Percentiles rank a stretch among this genome's conserved stretches.
Evolutionary conservation across 2,888 invertebrate species (phyloP).

Genomic region (Idaea aversata): DNA sequence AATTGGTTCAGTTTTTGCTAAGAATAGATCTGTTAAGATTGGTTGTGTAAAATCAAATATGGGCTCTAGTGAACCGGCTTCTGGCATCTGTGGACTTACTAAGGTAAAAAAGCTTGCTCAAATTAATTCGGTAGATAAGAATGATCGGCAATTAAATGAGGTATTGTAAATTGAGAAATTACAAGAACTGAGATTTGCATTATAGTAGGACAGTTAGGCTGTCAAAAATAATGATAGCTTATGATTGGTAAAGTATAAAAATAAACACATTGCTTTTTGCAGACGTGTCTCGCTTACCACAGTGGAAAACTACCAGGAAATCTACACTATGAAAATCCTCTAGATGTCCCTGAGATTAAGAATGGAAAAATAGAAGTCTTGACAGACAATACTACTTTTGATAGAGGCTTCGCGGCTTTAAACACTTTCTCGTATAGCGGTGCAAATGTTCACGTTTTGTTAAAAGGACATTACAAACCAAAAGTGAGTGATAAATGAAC

Average conservation of each 20-base stretch:
- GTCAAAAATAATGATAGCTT: background rate
- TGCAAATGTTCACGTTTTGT: conserved; percentile 39
- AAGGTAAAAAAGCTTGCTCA: conserved; percentile 51
- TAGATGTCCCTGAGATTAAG: conserved; percentile 33
- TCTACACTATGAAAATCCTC: conserved; percentile 41
- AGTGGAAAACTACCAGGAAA: conserved; percentile 45
- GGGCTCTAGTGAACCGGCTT: conserved; percentile 49
- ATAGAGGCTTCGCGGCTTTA: conserved; percentile 39
- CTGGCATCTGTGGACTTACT: conserved; percentile 67
- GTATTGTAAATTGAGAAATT: too few relatives aligned
- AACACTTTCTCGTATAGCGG: conserved; percentile 46
- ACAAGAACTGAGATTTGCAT: too few relatives aligned
- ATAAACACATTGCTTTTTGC: conserved; percentile 7
- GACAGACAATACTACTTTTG: conserved; percentile 34
- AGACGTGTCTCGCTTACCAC: conserved; percentile 46
- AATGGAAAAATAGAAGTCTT: conserved; percentile 41
- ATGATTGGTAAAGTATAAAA: background rate
- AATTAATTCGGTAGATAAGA: background rate
- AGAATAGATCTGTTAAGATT: conserved; percentile 75
- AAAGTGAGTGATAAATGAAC: conserved; percentile 32
- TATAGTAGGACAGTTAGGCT: background rate
- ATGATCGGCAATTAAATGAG: too few relatives aligned
- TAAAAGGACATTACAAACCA: conserved; percentile 43
- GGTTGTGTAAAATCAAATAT: conserved; percentile 53
- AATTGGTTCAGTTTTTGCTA: conserved; percentile 75